Conservation (phyloP, 1,140 invertebrate genomes). For the Bathynomus jamesi region DNA sequence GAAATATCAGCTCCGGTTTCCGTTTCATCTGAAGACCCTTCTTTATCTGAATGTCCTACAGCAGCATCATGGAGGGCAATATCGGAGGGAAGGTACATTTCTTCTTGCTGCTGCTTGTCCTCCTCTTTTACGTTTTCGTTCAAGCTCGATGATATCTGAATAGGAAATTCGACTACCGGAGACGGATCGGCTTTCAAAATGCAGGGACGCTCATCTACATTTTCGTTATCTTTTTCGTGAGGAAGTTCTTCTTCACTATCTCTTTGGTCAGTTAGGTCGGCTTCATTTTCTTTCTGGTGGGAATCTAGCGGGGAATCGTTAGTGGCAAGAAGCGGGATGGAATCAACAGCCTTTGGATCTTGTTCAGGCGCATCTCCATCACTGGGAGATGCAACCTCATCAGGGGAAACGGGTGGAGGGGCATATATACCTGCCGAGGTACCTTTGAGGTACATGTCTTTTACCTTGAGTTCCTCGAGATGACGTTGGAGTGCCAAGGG, state of each 20-base stretch:
- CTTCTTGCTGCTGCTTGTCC: not conserved
- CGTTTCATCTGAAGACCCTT: conserved; percentile 28
- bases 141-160: not conserved
- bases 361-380: not conserved
- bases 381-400: not conserved
- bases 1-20: conserved; percentile 36
- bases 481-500: not conserved
- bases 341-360: too few species aligned
- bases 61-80: not conserved
- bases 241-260: not conserved
- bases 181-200: not conserved
- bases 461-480: not conserved
- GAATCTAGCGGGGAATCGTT: not conserved
- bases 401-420: not conserved
- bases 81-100: not conserved
- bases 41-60: conserved; percentile 2
- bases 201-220: not conserved
- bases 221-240: not conserved
- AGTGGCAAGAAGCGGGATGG: not conserved
- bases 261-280: not conserved
- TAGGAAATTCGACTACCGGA: not conserved
- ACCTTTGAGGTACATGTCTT: not conserved
- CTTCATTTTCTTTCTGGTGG: not conserved
- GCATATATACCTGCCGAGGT: not conserved
- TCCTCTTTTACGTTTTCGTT: not conserved